phyloP scores from a whole-genome alignment of 2,888 invertebrate genomes.

The Drosophila meridiana region DNA sequence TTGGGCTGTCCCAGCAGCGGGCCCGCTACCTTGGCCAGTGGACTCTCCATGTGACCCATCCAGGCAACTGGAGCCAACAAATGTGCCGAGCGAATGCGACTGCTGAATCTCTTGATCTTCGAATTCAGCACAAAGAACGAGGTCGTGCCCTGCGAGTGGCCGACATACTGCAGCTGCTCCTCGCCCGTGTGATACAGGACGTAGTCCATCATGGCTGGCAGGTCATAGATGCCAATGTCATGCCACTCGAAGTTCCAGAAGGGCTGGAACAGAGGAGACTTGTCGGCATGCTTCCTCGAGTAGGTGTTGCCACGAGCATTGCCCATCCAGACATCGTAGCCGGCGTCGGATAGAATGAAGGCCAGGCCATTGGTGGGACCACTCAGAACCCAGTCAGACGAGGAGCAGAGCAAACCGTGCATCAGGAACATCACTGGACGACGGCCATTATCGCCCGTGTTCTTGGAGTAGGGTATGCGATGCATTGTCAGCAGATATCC shows the following conservation, averaged over 20 bases:
- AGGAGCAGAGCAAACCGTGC: constrained; percentile 80
- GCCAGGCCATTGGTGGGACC: constrained; percentile 72
- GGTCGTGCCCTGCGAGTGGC: constrained; percentile 80
- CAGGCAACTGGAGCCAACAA: constrained; percentile 77
- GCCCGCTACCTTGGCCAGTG: constrained; percentile 87
- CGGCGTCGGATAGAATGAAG: constrained; percentile 73
- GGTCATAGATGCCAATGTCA: constrained; percentile 75
- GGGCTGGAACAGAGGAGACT: constrained; percentile 53
- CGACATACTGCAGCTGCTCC: constrained; percentile 62
- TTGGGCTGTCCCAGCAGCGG: constrained; percentile 84
- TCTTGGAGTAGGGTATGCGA: constrained; percentile 76
- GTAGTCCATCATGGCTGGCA: constrained; percentile 79
- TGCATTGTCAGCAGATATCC: constrained; percentile 80
- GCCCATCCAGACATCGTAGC: constrained; percentile 82
- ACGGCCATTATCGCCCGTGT: constrained; percentile 33
- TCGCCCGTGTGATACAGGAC: constrained; percentile 61
- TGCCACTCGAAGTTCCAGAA: constrained; percentile 82
- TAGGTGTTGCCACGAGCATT: constrained; percentile 81
- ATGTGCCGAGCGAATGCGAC: constrained; percentile 72
- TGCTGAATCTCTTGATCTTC: constrained; percentile 63
- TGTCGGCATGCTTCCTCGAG: constrained; percentile 69
- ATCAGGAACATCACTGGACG: constrained; percentile 74
- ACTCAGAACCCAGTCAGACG: constrained; percentile 77
- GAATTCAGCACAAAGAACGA: constrained; percentile 69
- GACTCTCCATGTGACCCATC: constrained; percentile 74